These are phyloP conservation scores for Ephestia elutella DNA, from an alignment of 1,140 invertebrate species.

Conservation along the genomic window DNA sequence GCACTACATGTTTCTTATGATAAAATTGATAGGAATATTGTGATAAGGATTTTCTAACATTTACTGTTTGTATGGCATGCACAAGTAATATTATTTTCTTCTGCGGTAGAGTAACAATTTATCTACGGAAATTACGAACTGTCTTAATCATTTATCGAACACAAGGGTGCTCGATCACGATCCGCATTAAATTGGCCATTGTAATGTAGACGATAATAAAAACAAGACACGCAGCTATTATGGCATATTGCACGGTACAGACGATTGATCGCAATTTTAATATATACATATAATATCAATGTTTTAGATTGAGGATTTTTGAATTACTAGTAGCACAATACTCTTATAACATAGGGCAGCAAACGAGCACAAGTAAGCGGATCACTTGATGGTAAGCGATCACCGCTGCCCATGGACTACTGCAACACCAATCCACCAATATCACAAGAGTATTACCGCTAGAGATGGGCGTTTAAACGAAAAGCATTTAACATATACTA, in stretches of 20 bases:
- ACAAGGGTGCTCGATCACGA: slow-evolving; percentile 1
- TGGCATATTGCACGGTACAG: neutral
- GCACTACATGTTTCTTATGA: no score
- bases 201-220: neutral
- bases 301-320: neutral
- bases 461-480: no score
- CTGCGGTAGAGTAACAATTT: neutral
- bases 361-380: no score
- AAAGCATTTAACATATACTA: no score
- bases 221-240: neutral
- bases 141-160: neutral
- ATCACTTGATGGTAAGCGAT: no score
- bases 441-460: no score
- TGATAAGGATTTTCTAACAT: no score
- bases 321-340: no score
- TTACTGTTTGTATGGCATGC: neutral
- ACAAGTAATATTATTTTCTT: neutral
- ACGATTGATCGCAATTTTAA: slow-evolving; percentile 3
- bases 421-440: no score
- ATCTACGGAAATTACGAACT: neutral
- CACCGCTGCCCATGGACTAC: no score
- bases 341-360: no score
- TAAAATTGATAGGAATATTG: no score
- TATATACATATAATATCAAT: neutral
- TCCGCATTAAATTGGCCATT: neutral